Percentiles rank a stretch among this genome's conserved stretches.
These are phyloP conservation scores for Platyscapa corneri DNA, from an alignment of 1,140 invertebrate genomes.

Conservation along the genomic window DNA sequence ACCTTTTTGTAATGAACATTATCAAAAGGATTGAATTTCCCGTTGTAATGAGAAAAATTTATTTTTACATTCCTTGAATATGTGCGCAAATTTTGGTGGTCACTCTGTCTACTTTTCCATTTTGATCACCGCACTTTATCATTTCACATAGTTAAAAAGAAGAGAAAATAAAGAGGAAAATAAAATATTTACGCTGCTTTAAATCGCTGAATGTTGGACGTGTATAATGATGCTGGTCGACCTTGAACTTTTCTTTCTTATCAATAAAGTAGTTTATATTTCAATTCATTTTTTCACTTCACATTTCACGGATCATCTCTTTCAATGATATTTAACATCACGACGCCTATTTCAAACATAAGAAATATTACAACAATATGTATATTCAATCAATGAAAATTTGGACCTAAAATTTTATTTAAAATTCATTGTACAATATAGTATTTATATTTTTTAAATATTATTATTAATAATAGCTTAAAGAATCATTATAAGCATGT, in stretches of 20 bases:
- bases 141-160: background rate
- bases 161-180: background rate
- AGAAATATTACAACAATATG: background rate
- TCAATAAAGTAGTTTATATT: conserved; percentile 12
- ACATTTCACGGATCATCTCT: background rate
- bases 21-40: background rate
- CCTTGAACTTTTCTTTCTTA: conserved; percentile 25
- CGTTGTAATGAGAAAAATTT: background rate
- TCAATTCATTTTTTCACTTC: background rate
- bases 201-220: background rate
- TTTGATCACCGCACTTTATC: background rate
- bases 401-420: too few relatives aligned
- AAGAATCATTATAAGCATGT: too few relatives aligned
- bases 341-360: background rate
- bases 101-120: background rate
- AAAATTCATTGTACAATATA: too few relatives aligned
- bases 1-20: background rate
- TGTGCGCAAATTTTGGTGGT: background rate
- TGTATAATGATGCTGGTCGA: background rate
- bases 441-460: too few relatives aligned
- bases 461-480: too few relatives aligned
- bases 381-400: too few relatives aligned
- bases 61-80: background rate
- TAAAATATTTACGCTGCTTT: background rate
- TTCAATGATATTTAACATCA: background rate